These are phyloP conservation scores for Acanthisitta chloris DNA, from an alignment of 2,113 vertebrate species.

Conservation along the genomic window DNA sequence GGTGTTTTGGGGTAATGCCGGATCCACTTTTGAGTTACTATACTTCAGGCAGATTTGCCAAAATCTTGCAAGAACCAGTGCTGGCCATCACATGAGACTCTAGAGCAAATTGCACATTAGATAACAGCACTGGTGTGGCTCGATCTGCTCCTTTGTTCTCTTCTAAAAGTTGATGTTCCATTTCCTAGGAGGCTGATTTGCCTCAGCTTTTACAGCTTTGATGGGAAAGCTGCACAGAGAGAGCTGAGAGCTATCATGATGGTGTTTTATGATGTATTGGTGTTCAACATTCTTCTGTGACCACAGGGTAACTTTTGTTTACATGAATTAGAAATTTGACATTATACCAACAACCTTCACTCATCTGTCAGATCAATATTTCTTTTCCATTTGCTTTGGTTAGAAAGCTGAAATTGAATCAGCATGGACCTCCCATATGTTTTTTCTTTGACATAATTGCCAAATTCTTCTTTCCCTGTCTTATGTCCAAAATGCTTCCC, in stretches of 20 bases:
- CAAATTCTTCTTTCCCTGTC: background rate
- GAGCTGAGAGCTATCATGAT: background rate
- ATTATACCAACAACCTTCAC: background rate
- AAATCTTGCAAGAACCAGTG: background rate
- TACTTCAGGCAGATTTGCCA: background rate
- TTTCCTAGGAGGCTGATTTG: background rate
- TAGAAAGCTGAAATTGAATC: conserved; percentile 33
- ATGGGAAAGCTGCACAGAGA: background rate
- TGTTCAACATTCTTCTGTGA: background rate
- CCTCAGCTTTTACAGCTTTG: background rate
- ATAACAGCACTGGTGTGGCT: background rate
- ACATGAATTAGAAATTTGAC: conserved; percentile 5
- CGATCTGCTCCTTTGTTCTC: background rate
- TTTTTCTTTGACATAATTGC: background rate
- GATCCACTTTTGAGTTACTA: background rate
- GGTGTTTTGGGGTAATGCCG: background rate
- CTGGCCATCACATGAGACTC: background rate
- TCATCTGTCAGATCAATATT: conserved; percentile 13
- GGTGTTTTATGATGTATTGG: background rate
- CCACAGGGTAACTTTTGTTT: background rate
- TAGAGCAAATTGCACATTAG: background rate
- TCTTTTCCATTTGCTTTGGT: background rate
- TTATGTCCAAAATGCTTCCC: background rate
- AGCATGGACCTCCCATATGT: background rate
- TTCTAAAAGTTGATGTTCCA: background rate